Evolutionary conservation across 2,113 vertebrate genomes (phyloP).

Genomic region (Petromus typicus): DNA sequence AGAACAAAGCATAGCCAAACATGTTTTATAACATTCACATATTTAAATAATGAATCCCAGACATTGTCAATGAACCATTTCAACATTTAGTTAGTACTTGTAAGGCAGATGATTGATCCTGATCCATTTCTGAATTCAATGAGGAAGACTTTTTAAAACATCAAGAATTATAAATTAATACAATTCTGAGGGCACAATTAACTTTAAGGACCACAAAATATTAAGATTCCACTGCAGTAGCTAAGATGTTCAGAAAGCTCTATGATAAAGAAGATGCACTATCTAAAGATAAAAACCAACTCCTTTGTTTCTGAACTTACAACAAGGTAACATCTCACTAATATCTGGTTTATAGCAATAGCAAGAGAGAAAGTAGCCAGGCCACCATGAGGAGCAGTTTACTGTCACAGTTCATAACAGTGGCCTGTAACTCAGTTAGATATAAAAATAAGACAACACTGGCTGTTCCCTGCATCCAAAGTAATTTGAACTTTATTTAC

Average conservation of each 20-base stretch:
- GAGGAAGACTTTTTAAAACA: conserved; percentile 54
- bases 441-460: conserved; percentile 85
- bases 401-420: conserved; percentile 78
- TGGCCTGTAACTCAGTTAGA: conserved; percentile 86
- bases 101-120: conserved; percentile 17
- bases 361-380: conserved; percentile 80
- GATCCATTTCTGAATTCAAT: conserved; percentile 32
- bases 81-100: conserved; percentile 56
- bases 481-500: conserved; percentile 86
- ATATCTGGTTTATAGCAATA: conserved; percentile 78
- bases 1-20: conserved; percentile 11
- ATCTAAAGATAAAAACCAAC: conserved; percentile 4
- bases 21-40: conserved; percentile 38
- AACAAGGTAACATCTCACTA: conserved; percentile 73
- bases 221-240: not conserved
- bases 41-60: conserved; percentile 58
- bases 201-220: not conserved
- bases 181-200: conserved; percentile 35
- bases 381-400: conserved; percentile 82
- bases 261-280: not conserved
- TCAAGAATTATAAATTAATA: conserved; percentile 39
- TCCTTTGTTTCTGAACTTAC: conserved; percentile 71
- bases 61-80: conserved; percentile 46
- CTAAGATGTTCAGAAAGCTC: conserved; percentile 34
- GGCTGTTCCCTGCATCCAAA: conserved; percentile 84